Base-by-base conservation (phyloP, 2,113 vertebrate genomes). In the Nothocercus julius region DNA sequence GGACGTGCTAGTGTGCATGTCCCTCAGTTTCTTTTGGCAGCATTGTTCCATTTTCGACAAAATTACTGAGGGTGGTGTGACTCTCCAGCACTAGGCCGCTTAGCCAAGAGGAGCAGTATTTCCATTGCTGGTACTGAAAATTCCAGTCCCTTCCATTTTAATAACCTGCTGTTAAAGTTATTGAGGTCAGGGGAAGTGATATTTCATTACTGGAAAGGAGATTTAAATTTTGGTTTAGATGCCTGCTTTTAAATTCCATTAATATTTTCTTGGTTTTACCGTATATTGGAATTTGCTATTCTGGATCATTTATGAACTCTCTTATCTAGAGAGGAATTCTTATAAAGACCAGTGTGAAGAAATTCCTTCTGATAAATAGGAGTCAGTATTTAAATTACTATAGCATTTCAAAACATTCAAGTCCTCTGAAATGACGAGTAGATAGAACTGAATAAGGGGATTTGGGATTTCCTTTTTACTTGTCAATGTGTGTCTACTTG, bases 121-220 rank as follows among this genome's bases (percentile, higher is more conserved):
- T 86, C 56, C 61, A 24, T 84, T 62, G 34, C 34, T 9, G 17
- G 70, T 70, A 24, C 72, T 68, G 61, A 66, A 82, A 84, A 87
- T 76, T 87, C 81, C 1, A 1, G 28, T 87, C 70, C 87, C 72
- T 81, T 94, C 86, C 83, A 76, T 92, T 95, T 96, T 87, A 75
- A 91, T 70, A 63, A 82, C 69, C 28, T 58, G 44, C 53, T 6
- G 0, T 85, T 90, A 88, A 94, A 20, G 30, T 66, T 94, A 34
- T 49, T 69, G 42, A 94, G 51, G 24, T 82, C 62, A 36, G 30
- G 61, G 19, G 58, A 82, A 83, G 56, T 79, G 15, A 4, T 2
- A 27, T 42, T 4, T 76, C 6, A 14, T 22, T 94, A 5, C 21
- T 79, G 47, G 15, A 81, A 24, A 59, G 45, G 30, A 11, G 73